These are phyloP conservation scores for Aproaerema taeniolella DNA, from an alignment of 2,888 invertebrate species.

Conservation along the genomic window DNA sequence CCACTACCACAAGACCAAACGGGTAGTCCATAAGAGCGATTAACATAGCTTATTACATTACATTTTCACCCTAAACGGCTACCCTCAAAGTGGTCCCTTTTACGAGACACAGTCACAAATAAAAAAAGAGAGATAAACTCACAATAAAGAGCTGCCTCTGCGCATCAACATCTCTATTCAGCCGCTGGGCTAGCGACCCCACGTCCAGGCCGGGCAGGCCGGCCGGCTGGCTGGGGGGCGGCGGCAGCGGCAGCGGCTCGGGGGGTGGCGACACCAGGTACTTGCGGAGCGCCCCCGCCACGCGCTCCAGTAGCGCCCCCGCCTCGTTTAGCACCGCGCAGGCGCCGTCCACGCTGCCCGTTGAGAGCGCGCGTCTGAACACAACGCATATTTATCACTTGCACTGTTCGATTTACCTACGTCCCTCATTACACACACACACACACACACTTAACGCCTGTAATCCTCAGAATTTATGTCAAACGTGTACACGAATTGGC, in stretches of 20 bases:
- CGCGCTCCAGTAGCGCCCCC: slow-evolving; percentile 90
- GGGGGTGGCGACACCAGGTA: slow-evolving; percentile 78
- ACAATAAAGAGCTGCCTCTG: slow-evolving; percentile 87
- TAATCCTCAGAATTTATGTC: too few species aligned
- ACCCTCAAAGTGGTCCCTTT: too few species aligned
- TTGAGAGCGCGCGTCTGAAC: slow-evolving; percentile 89
- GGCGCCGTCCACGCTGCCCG: slow-evolving; percentile 95
- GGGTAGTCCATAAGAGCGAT: too few species aligned
- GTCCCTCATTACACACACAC: too few species aligned
- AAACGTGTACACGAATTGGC: too few species aligned
- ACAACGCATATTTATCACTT: too few species aligned
- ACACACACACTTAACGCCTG: too few species aligned
- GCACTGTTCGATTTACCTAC: too few species aligned
- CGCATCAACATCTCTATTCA: slow-evolving; percentile 87
- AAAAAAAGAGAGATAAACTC: slow-evolving; percentile 29
- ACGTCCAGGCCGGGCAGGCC: slow-evolving; percentile 30
- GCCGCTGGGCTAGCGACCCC: slow-evolving; percentile 39
- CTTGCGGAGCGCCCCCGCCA: slow-evolving; percentile 83
- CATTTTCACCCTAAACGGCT: too few species aligned
- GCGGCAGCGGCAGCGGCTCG: slow-evolving; percentile 41
- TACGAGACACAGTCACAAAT: too few species aligned
- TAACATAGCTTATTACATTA: too few species aligned
- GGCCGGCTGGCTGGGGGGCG: slow-evolving; percentile 30
- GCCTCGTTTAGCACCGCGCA: slow-evolving; percentile 98
- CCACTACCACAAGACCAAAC: too few species aligned